phyloP scores from a whole-genome alignment of 2,888 invertebrate species.

The Phyllotreta cruciferae region DNA sequence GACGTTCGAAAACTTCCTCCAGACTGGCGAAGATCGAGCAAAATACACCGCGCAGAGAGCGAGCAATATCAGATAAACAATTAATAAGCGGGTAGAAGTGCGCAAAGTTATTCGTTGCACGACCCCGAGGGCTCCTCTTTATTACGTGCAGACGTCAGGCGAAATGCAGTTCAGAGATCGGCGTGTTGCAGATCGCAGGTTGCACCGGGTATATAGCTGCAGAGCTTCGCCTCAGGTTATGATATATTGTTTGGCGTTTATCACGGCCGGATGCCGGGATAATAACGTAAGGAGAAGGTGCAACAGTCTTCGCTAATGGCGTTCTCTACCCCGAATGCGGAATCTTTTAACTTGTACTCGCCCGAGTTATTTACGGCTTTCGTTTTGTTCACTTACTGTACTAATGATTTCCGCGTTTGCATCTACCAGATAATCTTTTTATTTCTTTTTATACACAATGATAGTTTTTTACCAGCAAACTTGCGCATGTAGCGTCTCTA shows the following conservation, averaged over 20 bases:
- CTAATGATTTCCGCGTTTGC: too few relatives aligned
- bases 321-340: constrained; percentile 15
- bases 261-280: constrained; percentile 36
- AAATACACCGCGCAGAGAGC: constrained; percentile 3
- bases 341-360: background rate
- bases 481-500: too few relatives aligned
- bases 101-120: constrained; percentile 16
- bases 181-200: constrained; percentile 13
- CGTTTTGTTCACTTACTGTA: background rate
- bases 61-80: constrained; percentile 18
- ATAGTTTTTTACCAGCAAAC: too few relatives aligned
- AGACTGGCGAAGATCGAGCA: constrained; percentile 5
- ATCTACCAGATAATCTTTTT: too few relatives aligned
- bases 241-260: constrained; percentile 37
- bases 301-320: constrained; percentile 37
- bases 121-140: constrained; percentile 19
- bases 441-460: too few relatives aligned
- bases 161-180: constrained; percentile 19
- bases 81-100: constrained; percentile 18
- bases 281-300: constrained; percentile 36
- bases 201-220: background rate
- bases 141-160: constrained; percentile 18
- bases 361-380: constrained; percentile 11
- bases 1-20: constrained; percentile 9
- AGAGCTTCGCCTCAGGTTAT: constrained; percentile 19